These are phyloP conservation scores for Trichopoda pennipes DNA, from an alignment of 2,888 invertebrate genomes.

Conservation along the genomic window DNA sequence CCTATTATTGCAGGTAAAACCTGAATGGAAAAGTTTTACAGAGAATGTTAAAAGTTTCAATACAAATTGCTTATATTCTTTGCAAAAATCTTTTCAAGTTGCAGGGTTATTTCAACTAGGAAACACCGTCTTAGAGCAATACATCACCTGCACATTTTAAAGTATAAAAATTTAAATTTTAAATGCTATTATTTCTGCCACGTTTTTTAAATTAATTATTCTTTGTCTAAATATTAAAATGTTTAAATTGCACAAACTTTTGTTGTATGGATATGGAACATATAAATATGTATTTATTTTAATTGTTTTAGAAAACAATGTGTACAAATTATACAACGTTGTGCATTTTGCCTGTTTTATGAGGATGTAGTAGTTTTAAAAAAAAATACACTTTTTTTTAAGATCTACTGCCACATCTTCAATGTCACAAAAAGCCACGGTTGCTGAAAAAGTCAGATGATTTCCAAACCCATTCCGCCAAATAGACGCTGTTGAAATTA, in stretches of 20 bases:
- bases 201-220: not conserved
- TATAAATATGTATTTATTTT: not conserved
- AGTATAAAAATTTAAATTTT: no score
- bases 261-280: not conserved
- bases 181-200: slow-evolving; percentile 5
- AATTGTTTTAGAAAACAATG: no score
- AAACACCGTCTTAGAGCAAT: no score
- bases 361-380: not conserved
- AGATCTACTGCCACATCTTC: not conserved
- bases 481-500: not conserved
- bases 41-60: not conserved
- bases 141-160: no score
- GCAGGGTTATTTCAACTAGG: no score
- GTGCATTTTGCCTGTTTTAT: not conserved
- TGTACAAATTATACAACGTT: no score
- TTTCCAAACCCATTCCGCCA: not conserved
- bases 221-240: not conserved
- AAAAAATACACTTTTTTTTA: not conserved
- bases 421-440: no score
- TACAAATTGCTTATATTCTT: no score
- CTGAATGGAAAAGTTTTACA: no score
- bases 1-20: slow-evolving; percentile 22
- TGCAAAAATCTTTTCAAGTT: no score
- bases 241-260: slow-evolving; percentile 3
- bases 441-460: not conserved